These are phyloP conservation scores for Podarcis raffonei DNA, from an alignment of 2,113 vertebrate genomes.

Conservation along the genomic window DNA sequence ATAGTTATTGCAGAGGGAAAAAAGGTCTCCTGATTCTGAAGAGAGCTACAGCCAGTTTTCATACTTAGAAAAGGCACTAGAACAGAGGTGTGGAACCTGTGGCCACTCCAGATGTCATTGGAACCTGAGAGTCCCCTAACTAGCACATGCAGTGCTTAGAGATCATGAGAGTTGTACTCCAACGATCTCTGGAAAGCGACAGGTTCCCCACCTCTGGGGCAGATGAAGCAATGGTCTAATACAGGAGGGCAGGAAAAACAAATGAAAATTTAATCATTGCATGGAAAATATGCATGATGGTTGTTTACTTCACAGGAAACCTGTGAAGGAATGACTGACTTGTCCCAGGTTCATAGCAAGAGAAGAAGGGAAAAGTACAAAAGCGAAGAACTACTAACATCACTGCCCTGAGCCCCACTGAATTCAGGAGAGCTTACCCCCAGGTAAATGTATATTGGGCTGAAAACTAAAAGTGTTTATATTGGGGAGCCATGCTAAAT, in stretches of 20 bases:
- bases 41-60: neutral
- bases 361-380: neutral
- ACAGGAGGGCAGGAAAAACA: neutral
- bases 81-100: neutral
- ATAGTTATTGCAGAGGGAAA: neutral
- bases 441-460: neutral
- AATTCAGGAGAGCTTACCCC: neutral
- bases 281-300: neutral
- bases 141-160: no score
- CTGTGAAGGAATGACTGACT: no score
- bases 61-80: neutral
- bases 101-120: neutral
- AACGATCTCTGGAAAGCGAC: neutral
- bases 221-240: neutral
- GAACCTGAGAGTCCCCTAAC: neutral
- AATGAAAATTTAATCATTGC: neutral
- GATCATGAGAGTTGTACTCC: neutral
- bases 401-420: neutral
- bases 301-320: neutral
- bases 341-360: no score
- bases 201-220: neutral
- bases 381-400: neutral
- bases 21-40: neutral
- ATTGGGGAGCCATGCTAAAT: neutral
- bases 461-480: neutral